Conservation (phyloP, 2,113 vertebrate genomes). For the Baryphthengus martii region DNA sequence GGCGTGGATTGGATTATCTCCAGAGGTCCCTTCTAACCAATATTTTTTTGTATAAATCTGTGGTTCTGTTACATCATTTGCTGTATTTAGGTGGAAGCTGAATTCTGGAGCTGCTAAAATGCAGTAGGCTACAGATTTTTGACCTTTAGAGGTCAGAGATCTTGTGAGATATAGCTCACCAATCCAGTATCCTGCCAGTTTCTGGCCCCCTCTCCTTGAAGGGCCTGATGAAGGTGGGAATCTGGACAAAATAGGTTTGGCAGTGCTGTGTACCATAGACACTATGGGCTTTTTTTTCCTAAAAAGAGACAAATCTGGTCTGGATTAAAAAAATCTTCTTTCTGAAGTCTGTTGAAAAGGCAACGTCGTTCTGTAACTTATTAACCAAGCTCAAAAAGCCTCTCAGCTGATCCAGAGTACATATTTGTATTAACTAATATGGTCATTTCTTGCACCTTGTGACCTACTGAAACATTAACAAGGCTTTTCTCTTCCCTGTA, state of each 20-base stretch:
- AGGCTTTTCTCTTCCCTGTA: background rate
- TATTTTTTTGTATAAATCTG: background rate
- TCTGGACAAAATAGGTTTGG: background rate
- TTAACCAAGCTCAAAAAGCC: background rate
- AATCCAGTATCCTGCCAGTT: background rate
- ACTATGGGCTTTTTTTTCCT: background rate
- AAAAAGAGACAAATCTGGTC: background rate
- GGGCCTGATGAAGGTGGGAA: background rate
- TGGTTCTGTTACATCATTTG: background rate
- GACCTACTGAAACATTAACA: background rate
- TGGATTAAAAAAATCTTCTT: background rate
- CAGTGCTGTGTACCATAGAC: background rate
- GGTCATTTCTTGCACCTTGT: slow-evolving; percentile 1
- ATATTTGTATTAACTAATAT: slow-evolving; percentile 27
- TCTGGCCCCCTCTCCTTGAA: background rate
- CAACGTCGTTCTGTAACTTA: background rate
- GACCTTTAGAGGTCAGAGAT: background rate
- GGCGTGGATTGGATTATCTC: slow-evolving; percentile 9
- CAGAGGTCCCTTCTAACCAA: background rate
- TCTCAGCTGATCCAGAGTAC: background rate
- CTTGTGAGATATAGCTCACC: background rate
- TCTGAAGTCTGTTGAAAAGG: background rate
- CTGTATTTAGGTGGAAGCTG: background rate
- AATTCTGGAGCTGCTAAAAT: background rate
- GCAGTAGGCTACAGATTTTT: background rate